These are phyloP conservation scores for Urocitellus parryii DNA, from an alignment of 2,113 vertebrate species.

Conservation along the genomic window DNA sequence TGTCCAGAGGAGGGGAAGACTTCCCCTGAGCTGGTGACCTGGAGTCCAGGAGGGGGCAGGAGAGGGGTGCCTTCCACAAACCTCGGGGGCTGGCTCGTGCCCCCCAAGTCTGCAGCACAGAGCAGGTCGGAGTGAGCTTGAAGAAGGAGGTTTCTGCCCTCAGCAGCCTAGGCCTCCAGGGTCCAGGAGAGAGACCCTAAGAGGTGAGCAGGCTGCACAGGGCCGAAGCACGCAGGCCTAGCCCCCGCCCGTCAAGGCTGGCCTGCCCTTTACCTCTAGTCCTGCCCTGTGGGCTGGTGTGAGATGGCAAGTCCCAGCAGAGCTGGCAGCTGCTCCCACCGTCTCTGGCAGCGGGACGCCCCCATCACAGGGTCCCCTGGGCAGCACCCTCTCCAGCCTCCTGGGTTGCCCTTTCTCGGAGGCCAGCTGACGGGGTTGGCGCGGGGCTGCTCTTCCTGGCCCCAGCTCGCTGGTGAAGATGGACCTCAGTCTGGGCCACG, in stretches of 20 bases:
- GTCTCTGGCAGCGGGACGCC: fast-evolving
- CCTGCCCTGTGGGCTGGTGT: not conserved
- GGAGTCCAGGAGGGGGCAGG: too few species aligned
- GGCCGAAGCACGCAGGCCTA: not conserved
- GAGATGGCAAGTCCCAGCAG: not conserved
- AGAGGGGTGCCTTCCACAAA: too few species aligned
- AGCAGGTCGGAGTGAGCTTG: not conserved
- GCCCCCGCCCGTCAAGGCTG: too few species aligned
- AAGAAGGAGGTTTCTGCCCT: not conserved
- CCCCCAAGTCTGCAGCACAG: not conserved
- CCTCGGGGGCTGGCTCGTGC: too few species aligned
- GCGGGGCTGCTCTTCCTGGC: too few species aligned
- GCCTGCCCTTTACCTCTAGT: not conserved
- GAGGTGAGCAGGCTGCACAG: too few species aligned
- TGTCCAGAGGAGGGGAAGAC: not conserved
- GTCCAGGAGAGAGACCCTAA: not conserved
- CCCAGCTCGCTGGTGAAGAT: too few species aligned
- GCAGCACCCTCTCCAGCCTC: too few species aligned
- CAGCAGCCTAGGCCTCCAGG: not conserved
- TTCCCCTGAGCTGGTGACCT: not conserved
- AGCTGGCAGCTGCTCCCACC: not conserved
- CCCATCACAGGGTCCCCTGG: too few species aligned
- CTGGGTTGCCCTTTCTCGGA: not conserved
- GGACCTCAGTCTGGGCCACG: too few species aligned
- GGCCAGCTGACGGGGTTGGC: too few species aligned